phyloP scores from a whole-genome alignment of 2,113 vertebrate species.

The Myodes glareolus region DNA sequence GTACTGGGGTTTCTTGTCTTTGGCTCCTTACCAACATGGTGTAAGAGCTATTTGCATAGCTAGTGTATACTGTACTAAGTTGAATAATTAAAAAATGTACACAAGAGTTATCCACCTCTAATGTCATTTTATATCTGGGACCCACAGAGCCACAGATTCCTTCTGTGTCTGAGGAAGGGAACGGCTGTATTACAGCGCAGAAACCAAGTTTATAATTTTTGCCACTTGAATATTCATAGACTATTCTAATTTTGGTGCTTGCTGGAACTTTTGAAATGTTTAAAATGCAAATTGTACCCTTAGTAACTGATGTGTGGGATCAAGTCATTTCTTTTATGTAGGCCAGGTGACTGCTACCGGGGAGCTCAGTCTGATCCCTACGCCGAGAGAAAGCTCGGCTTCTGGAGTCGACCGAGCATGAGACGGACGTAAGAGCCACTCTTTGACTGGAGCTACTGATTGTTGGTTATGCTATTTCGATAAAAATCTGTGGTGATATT shows the following conservation, averaged over 20 bases:
- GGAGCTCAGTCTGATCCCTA: neutral
- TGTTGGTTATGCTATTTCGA: neutral
- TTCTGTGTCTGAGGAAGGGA: neutral
- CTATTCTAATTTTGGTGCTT: conserved; percentile 27
- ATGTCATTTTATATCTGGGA: neutral
- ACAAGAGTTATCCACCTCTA: neutral
- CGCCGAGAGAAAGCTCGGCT: neutral
- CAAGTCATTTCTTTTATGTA: neutral
- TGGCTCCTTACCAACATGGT: neutral
- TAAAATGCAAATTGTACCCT: neutral
- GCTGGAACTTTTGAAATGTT: neutral
- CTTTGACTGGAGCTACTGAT: neutral
- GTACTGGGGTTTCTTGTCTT: neutral
- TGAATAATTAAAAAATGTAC: neutral
- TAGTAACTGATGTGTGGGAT: neutral
- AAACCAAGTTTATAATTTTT: neutral
- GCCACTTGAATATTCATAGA: neutral
- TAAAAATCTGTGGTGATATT: neutral
- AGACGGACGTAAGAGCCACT: neutral
- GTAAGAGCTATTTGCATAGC: neutral
- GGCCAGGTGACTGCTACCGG: neutral
- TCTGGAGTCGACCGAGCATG: neutral
- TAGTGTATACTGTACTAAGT: neutral
- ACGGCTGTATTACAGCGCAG: neutral
- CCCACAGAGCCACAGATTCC: neutral